Conservation (phyloP, 1,140 invertebrate genomes). For the Rhyzopertha dominica region DNA sequence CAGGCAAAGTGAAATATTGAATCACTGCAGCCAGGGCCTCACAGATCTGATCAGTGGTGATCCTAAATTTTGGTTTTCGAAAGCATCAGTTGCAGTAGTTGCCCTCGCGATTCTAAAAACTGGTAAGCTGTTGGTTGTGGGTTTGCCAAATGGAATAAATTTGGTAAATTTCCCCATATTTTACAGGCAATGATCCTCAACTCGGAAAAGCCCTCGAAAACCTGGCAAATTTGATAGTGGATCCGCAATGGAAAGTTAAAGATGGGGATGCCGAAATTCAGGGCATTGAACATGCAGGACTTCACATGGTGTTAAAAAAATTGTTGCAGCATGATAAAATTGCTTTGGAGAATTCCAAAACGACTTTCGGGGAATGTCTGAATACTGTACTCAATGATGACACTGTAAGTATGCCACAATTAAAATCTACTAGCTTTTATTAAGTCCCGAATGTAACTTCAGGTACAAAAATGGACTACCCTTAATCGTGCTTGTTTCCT, state of each 20-base stretch:
- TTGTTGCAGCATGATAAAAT: constrained; percentile 62
- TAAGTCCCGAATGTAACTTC: constrained; percentile 16
- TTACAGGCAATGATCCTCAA: constrained; percentile 23
- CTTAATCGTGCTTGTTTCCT: constrained; percentile 60
- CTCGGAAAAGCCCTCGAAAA: constrained; percentile 43
- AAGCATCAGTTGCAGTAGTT: constrained; percentile 63
- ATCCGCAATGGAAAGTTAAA: constrained; percentile 44
- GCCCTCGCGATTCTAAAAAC: constrained; percentile 65
- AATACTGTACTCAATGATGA: constrained; percentile 49
- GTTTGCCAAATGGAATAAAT: background rate
- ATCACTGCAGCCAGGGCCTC: constrained; percentile 59
- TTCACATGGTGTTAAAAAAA: constrained; percentile 78
- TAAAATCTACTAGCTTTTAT: constrained; percentile 13
- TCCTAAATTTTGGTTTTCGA: constrained; percentile 61
- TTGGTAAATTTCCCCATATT: too few species aligned
- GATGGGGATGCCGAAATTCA: constrained; percentile 48
- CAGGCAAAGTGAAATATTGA: constrained; percentile 68
- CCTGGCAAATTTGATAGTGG: constrained; percentile 47
- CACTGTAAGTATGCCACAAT: constrained; percentile 49
- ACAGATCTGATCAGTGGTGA: constrained; percentile 59
- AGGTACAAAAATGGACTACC: constrained; percentile 51
- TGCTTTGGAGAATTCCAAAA: constrained; percentile 34
- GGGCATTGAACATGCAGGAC: constrained; percentile 72
- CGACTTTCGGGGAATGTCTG: constrained; percentile 49
- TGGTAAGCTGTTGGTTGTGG: constrained; percentile 38